Evolutionary conservation across 2,113 vertebrate species (phyloP), one percentile per base, ranked within the genome.

Genomic region (Raja brachyura): DNA sequence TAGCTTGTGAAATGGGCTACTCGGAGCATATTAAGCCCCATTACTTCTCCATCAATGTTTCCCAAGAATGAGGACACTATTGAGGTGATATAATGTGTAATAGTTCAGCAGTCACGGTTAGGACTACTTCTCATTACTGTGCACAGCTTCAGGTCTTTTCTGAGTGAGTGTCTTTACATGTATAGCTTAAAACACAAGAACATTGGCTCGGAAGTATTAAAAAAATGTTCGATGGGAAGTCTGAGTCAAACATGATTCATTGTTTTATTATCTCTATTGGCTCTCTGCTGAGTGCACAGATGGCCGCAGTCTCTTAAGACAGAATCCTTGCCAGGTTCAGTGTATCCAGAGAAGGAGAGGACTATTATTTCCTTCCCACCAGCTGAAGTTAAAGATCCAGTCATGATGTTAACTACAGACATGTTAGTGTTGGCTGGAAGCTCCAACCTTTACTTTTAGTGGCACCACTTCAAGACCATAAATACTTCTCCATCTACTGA

Each of bases 401-500:
- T 74, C 68, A 22, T 70, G 90, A 92, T 70, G 90, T 92, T 92
- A 92, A 92, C 90, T 92, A 28, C 90, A 92, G 66, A 73, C 39
- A 10, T 92, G 68, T 92, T 92, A 73, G 66, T 25, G 68, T 54
- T 92, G 90, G 90, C 90, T 73, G 18, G 25, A 54, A 13, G 90
- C 22, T 68, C 39, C 18, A 13, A 68, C 90, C 39, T 74, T 92
- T 92, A 73, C 66, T 73, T 92, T 92, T 92, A 70, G 22, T 73
- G 90, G 90, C 90, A 73, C 39, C 8, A 13, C 73, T 92, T 92
- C 90, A 92, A 92, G 66, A 92, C 39, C 66, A 92, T 73, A 92
- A 92, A 74, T 92, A 74, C 66, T 92, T 92, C 73, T 92, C 90
- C 90, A 92, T 63, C 90, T 33, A 39, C 39, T 92, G 66, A 92